Conservation (phyloP, 2,888 invertebrate species). For the Crossocerus cetratus region DNA sequence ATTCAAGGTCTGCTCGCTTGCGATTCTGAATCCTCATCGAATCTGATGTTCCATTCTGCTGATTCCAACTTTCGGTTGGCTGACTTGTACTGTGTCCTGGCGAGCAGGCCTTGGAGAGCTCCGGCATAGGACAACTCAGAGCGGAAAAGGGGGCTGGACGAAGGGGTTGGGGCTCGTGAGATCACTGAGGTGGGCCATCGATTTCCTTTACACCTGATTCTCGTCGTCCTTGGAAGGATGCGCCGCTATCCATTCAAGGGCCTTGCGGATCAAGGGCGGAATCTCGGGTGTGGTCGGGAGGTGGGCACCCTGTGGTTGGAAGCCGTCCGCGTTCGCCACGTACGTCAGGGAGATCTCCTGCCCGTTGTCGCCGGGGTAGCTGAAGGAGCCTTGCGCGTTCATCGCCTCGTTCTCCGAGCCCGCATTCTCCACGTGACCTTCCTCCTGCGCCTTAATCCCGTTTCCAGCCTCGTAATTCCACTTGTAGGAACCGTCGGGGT, state of each 20-base stretch:
- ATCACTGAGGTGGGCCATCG: slow-evolving; percentile 46
- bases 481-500: slow-evolving; percentile 72
- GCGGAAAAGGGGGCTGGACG: not conserved
- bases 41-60: too few species aligned
- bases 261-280: slow-evolving; percentile 73
- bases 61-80: too few species aligned
- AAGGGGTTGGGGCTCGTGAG: slow-evolving; percentile 46
- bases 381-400: slow-evolving; percentile 72
- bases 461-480: slow-evolving; percentile 77
- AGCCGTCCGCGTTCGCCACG: slow-evolving; percentile 76
- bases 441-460: slow-evolving; percentile 77
- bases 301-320: slow-evolving; percentile 74
- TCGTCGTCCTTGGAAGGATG: slow-evolving; percentile 65
- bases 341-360: slow-evolving; percentile 72
- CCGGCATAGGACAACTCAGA: not conserved
- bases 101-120: too few species aligned
- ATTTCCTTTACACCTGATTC: slow-evolving; percentile 50
- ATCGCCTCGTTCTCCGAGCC: slow-evolving; percentile 70
- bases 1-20: too few species aligned
- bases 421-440: slow-evolving; percentile 69
- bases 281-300: slow-evolving; percentile 75
- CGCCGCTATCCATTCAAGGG: slow-evolving; percentile 71
- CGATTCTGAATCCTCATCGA: too few species aligned
- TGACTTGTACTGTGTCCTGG: too few species aligned
- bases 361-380: slow-evolving; percentile 75